These are phyloP conservation scores for Cheilosia scutellata DNA, from an alignment of 2,888 invertebrate species.

Conservation along the genomic window DNA sequence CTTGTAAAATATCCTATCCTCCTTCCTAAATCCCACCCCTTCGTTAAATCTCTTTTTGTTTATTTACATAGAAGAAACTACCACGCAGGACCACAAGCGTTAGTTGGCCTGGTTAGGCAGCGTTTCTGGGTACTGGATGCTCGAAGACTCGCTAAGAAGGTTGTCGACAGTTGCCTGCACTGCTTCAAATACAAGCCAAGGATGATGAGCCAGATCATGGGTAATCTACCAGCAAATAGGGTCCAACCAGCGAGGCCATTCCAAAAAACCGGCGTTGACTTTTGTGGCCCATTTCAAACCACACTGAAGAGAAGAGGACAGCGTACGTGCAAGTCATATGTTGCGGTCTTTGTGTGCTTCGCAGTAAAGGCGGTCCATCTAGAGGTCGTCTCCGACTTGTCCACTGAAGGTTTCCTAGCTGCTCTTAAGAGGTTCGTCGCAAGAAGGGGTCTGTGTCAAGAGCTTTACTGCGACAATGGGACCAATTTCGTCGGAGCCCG, in stretches of 20 bases:
- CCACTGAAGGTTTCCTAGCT: no score
- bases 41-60: not conserved
- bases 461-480: no score
- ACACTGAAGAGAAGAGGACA: not conserved
- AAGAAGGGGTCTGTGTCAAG: no score
- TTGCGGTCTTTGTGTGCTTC: constrained; percentile 10
- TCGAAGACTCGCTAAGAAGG: not conserved
- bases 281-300: not conserved
- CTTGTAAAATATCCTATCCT: constrained; percentile 75
- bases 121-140: no score
- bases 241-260: no score
- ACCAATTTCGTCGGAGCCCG: no score
- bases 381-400: no score
- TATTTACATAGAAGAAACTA: no score
- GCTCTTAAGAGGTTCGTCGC: no score
- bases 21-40: constrained; percentile 60
- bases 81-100: no score
- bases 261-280: not conserved
- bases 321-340: not conserved
- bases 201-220: not conserved
- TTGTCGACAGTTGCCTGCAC: not conserved
- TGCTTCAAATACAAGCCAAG: not conserved
- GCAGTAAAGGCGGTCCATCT: constrained; percentile 3
- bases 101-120: no score
- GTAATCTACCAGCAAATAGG: not conserved